phyloP scores from a whole-genome alignment of 2,113 vertebrate species.

The Pardalotus punctatus region DNA sequence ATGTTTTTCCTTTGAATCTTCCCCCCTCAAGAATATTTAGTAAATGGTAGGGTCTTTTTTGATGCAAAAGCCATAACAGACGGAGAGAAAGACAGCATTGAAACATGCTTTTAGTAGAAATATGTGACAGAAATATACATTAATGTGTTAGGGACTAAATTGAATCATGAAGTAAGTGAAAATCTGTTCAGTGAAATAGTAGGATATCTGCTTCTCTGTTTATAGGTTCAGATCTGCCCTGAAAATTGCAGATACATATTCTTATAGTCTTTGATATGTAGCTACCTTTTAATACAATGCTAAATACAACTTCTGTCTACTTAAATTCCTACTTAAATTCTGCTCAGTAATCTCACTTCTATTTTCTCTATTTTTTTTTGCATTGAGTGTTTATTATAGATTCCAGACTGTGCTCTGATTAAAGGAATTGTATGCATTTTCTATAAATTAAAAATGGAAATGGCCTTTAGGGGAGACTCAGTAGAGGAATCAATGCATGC shows the following conservation, averaged over 20 bases:
- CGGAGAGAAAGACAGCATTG: not conserved
- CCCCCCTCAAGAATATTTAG: not conserved
- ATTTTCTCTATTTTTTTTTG: not conserved
- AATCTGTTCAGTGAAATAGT: not conserved
- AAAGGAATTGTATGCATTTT: slow-evolving; percentile 74
- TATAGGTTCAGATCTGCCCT: not conserved
- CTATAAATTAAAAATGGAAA: slow-evolving; percentile 96
- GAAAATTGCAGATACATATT: not conserved
- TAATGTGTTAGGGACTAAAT: not conserved
- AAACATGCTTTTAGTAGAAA: not conserved
- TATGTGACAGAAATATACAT: not conserved
- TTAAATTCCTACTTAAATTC: not conserved
- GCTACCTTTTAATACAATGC: not conserved
- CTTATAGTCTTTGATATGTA: not conserved
- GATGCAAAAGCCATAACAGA: not conserved
- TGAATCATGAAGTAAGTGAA: not conserved
- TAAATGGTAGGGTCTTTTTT: slow-evolving; percentile 18
- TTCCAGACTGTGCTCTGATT: slow-evolving; percentile 58
- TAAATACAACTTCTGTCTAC: not conserved
- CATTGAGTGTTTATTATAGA: slow-evolving; percentile 37
- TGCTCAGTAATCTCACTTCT: not conserved
- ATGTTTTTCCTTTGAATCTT: not conserved
- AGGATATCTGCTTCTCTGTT: not conserved
- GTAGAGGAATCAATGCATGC: slow-evolving; percentile 90
- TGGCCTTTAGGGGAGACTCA: slow-evolving; percentile 87